Evolutionary conservation across 2,888 invertebrate species (phyloP).

Genomic region (Bembecia ichneumoniformis): DNA sequence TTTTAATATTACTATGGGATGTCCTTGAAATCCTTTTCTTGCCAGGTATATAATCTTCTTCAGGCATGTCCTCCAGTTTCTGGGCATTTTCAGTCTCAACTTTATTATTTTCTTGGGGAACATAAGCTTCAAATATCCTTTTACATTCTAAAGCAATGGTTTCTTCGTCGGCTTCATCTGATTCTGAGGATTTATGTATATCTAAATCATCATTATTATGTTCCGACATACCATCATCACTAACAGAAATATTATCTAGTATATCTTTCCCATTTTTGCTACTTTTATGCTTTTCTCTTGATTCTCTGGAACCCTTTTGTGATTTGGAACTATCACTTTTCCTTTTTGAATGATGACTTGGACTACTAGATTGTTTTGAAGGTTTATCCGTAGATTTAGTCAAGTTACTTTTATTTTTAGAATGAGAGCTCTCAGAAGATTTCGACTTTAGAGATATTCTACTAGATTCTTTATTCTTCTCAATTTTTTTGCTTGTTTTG

Average conservation of each 20-base stretch:
- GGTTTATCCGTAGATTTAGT: constrained; percentile 19
- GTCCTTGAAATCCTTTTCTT: constrained; percentile 84
- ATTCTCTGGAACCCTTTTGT: constrained; percentile 34
- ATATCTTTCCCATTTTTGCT: constrained; percentile 20
- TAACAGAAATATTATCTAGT: constrained; percentile 33
- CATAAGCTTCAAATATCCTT: constrained; percentile 88
- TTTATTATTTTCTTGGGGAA: constrained; percentile 50
- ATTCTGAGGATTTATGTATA: constrained; percentile 53
- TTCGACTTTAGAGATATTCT: constrained; percentile 18
- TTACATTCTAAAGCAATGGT: constrained; percentile 87
- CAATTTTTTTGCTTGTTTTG: constrained; percentile 18
- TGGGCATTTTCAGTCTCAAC: constrained; percentile 26
- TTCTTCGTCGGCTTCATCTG: constrained; percentile 78
- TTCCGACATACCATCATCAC: constrained; percentile 25
- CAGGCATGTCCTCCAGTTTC: constrained; percentile 27
- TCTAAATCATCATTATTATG: constrained; percentile 30
- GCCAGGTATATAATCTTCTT: constrained; percentile 55
- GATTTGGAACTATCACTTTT: constrained; percentile 29
- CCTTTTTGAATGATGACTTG: constrained; percentile 30
- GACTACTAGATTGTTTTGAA: constrained; percentile 27
- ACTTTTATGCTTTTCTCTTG: constrained; percentile 26
- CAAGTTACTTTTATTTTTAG: constrained; percentile 17
- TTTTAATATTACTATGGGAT: constrained; percentile 60
- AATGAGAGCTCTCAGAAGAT: constrained; percentile 25
- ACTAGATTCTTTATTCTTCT: constrained; percentile 22